Percentiles rank a stretch among this genome's conserved stretches.
Evolutionary conservation across 2,888 invertebrate genomes (phyloP).

Genomic region (Reticulitermes lucifugus): DNA sequence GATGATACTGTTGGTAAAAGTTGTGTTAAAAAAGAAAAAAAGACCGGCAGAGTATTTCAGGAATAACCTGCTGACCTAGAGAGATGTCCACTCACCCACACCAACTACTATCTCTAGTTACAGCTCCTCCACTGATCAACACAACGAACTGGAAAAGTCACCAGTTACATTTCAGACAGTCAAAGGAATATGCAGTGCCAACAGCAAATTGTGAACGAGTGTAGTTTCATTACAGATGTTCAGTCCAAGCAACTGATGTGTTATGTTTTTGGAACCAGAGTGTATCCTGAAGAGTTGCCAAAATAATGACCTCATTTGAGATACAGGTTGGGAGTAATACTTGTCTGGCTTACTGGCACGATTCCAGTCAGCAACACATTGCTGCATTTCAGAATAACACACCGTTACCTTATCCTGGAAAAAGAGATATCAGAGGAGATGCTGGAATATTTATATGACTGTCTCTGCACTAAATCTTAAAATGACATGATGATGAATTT

Average conservation of each 20-base stretch:
- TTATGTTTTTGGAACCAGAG: slow-evolving; percentile 32
- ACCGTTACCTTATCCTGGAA: too few species aligned
- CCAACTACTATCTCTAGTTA: slow-evolving; percentile 17
- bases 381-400: neutral
- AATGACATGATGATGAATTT: too few species aligned
- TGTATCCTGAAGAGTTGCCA: slow-evolving; percentile 44
- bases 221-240: neutral
- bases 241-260: slow-evolving; percentile 12
- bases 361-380: slow-evolving; percentile 14
- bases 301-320: slow-evolving; percentile 48
- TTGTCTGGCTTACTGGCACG: neutral
- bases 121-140: neutral
- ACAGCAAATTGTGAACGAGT: neutral
- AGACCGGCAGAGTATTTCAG: slow-evolving; percentile 32
- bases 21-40: slow-evolving; percentile 19
- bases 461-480: too few species aligned
- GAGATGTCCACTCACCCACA: slow-evolving; percentile 31
- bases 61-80: slow-evolving; percentile 37
- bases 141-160: neutral
- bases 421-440: too few species aligned
- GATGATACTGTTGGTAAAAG: neutral
- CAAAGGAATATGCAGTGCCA: neutral
- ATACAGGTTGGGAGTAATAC: slow-evolving; percentile 34
- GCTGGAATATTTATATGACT: too few species aligned
- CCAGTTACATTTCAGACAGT: neutral